Conservation (phyloP, 1,140 invertebrate genomes). For the Brachionus manjavacas region DNA sequence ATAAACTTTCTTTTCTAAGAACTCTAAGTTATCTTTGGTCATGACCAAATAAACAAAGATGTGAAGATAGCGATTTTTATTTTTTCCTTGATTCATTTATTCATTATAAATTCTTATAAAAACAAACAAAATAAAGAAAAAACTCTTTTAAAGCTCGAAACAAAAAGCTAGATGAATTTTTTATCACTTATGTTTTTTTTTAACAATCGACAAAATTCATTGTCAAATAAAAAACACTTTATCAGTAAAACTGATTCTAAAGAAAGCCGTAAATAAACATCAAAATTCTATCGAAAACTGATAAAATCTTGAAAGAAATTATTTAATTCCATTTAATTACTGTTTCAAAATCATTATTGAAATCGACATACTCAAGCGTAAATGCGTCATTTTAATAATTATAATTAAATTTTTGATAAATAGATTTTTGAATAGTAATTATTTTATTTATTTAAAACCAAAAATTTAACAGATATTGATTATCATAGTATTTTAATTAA, state of each 20-base stretch:
- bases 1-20: neutral
- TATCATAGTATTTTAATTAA: neutral
- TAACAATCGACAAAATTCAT: neutral
- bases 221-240: neutral
- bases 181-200: neutral
- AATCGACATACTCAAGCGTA: neutral
- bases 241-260: neutral
- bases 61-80: neutral
- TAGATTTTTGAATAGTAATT: neutral
- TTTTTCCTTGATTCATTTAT: neutral
- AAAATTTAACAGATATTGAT: neutral
- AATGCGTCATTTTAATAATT: neutral
- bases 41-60: slow-evolving; percentile 15
- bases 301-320: neutral
- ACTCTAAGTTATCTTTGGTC: neutral
- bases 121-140: neutral
- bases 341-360: neutral
- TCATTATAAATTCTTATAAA: neutral
- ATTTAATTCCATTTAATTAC: neutral
- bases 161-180: neutral
- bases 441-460: neutral
- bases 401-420: neutral
- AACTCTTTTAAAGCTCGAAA: neutral
- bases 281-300: neutral
- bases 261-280: neutral